Evolutionary conservation across 2,888 invertebrate genomes (phyloP), one percentile per base, ranked within the genome.

Genomic region (Miltochrista miniata): DNA sequence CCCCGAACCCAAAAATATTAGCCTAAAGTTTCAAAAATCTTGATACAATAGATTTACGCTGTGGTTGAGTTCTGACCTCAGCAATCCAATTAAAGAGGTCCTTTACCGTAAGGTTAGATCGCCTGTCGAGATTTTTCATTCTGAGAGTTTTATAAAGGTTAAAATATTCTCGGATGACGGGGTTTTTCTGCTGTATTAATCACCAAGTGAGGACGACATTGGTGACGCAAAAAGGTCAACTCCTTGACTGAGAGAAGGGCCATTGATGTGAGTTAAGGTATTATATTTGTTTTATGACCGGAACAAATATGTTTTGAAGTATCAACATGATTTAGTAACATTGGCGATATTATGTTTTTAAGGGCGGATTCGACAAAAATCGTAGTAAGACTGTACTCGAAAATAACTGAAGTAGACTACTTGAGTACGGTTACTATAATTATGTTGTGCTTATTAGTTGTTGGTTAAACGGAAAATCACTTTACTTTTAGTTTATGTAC

Each of bases 101-200:
- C 35, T 14, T 1, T 14, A 35, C 10, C 14, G 13, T 44, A 30
- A 41, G 4, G 30, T 41, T 2, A 9, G 13, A 38, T 38, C 30
- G 15, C 12, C 18, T 12, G 15, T n/a, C 24, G 35, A 12, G 14
- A 38, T 45, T 33, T 45, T 45, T 38, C 31, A 45, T 30, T 18
- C 33, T 11, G 15, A 7, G n/a, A 30, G 18, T 45, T 14, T 12
- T 18, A 15, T 18, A 37, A 34, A 11, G 43, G 34, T 31, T 43
- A 43, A 47, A 47, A 24, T 47, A 47, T 47, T 47, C 10, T 40
- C 40, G 40, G 29, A 9, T 47, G 29, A 44, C 35, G 35, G 14
- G 5, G 9, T 14, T 40, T 47, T 47, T 40, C 35, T 34, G 29
- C 13, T 9, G 29, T 35, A 40, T 34, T 40, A 14, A 40, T 34